Percentiles rank a stretch among this genome's conserved stretches.
Evolutionary conservation across 2,113 vertebrate genomes (phyloP).

Genomic region (Seriola quinqueradiata): DNA sequence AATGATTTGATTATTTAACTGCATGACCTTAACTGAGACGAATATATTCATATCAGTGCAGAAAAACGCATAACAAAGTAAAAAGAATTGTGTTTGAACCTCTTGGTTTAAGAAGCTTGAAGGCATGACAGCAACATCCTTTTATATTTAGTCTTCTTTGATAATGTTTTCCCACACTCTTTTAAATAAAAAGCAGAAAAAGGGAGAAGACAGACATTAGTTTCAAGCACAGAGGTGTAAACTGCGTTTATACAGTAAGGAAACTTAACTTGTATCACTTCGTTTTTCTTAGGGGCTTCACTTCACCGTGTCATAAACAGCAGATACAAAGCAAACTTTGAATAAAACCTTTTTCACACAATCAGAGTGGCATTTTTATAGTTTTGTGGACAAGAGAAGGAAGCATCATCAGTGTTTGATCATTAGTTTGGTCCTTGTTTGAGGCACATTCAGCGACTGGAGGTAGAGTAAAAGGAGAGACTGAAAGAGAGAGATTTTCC

Average conservation of each 20-base stretch:
- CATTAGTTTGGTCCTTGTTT: constrained; percentile 44
- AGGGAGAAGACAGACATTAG: background rate
- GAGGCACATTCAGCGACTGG: constrained; percentile 30
- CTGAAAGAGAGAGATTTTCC: constrained; percentile 51
- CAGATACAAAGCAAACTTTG: background rate
- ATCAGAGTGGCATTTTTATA: constrained; percentile 1
- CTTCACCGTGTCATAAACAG: background rate
- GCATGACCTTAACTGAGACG: too few species aligned
- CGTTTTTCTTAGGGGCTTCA: constrained; percentile 2
- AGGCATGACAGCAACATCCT: background rate
- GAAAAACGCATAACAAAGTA: background rate
- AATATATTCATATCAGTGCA: background rate
- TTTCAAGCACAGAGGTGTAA: background rate
- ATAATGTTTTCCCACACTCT: background rate
- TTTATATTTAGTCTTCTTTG: background rate
- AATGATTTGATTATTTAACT: background rate
- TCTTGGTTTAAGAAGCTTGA: background rate
- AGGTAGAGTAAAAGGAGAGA: constrained; percentile 21
- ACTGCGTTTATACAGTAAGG: background rate
- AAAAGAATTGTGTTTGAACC: background rate
- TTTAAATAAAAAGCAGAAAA: background rate
- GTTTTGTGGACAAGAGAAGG: constrained; percentile 9
- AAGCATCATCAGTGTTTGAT: constrained; percentile 16
- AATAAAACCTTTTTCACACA: constrained; percentile 23
- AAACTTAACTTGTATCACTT: background rate